Evolutionary conservation across 2,113 vertebrate species (phyloP).

Genomic region (Corythaixoides concolor): DNA sequence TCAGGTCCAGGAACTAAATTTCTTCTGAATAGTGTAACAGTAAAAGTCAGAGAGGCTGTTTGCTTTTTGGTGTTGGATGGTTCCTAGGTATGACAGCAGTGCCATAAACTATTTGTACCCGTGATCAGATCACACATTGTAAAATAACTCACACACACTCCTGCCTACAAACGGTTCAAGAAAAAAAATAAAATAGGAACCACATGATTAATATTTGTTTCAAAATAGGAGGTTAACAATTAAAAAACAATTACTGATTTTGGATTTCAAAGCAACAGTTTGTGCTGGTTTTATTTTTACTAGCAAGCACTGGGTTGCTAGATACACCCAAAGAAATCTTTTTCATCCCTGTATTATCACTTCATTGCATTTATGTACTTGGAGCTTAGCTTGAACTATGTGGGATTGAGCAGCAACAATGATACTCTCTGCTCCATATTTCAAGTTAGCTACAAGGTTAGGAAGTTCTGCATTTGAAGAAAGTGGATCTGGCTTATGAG

Average conservation of each 20-base stretch:
- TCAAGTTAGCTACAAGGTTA: neutral
- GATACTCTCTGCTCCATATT: neutral
- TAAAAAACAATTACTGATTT: neutral
- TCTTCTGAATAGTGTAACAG: neutral
- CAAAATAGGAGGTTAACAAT: neutral
- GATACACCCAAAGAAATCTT: neutral
- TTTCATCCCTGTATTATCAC: neutral
- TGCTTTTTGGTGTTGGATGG: constrained; percentile 39
- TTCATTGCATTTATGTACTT: neutral
- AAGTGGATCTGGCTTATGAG: neutral
- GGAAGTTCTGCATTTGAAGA: neutral
- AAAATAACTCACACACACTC: constrained; percentile 15
- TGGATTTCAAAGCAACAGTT: neutral
- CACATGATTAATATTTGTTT: neutral
- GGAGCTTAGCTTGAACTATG: neutral
- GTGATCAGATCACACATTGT: constrained; percentile 50
- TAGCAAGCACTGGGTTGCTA: neutral
- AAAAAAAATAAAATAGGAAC: neutral
- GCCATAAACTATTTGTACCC: constrained; percentile 36
- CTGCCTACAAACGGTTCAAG: neutral
- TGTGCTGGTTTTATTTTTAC: neutral
- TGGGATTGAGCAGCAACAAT: neutral
- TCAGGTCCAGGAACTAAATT: constrained; percentile 23
- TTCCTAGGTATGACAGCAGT: neutral
- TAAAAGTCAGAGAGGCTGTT: constrained; percentile 17